A percentile compares a stretch with the other conserved stretches of the same genome.
Evolutionary conservation across 2,888 invertebrate genomes (phyloP).

Genomic region (Bombyx huttoni): DNA sequence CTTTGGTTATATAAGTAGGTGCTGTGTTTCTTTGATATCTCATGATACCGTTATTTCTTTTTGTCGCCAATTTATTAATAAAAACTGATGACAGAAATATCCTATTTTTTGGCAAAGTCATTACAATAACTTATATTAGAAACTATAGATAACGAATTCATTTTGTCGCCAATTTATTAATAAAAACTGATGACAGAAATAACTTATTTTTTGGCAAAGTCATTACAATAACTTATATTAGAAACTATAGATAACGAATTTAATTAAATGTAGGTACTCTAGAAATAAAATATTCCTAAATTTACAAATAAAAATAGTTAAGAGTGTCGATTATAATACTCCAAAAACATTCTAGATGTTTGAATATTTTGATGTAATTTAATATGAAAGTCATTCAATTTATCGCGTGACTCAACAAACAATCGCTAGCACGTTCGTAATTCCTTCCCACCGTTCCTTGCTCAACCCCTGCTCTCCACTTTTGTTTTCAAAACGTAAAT

Average conservation of each 20-base stretch:
- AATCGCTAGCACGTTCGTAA: slow-evolving; percentile 10
- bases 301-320: no score
- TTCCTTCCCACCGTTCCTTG: slow-evolving; percentile 27
- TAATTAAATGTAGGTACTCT: no score
- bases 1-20: not conserved
- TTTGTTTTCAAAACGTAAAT: slow-evolving; percentile 31
- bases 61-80: not conserved
- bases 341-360: not conserved
- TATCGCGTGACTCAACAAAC: slow-evolving; percentile 46
- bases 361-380: not conserved
- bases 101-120: not conserved
- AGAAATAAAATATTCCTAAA: no score
- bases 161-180: not conserved
- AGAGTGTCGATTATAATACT: not conserved
- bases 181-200: no score
- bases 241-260: not conserved
- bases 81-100: no score
- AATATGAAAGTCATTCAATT: slow-evolving; percentile 32
- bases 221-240: not conserved
- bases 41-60: not conserved
- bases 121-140: not conserved
- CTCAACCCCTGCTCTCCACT: slow-evolving; percentile 19
- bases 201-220: not conserved
- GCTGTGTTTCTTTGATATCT: not conserved
- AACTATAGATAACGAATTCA: not conserved